Base-by-base conservation (phyloP, 2,888 invertebrate genomes). In the Patella ulyssiponensis region DNA sequence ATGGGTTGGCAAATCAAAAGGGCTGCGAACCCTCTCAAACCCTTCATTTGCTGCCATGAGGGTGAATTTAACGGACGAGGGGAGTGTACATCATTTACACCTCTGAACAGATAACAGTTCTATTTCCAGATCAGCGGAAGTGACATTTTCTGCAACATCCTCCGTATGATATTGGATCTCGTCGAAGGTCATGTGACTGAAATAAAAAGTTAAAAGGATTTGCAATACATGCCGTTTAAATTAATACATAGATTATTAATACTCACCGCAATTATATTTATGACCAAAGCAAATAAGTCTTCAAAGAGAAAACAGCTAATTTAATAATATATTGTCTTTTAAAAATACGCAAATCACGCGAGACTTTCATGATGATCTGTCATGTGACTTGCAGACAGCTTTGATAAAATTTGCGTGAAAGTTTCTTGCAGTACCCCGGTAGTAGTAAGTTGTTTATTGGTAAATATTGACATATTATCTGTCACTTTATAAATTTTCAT, bases 1-100 rank as follows among this genome's bases (percentile, higher is more conserved):
- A 91, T 96, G 97, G 23, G 96, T 95, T 72, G 86, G 86, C 75
- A 88, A 80, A 77, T 87, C 87, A 75, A 84, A 86, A n/a, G 79
- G 82, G 71, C 78, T 85, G 64, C 75, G 77, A 1, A 85, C 82
- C 12, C 56, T 74, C 9, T 51, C 54, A n/a, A 71, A 71, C 20
- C 56, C 74, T 33, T 71, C 77, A 33, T n/a, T 74, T 14, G 54
- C 20, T 74, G 76, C 76, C 78, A 79, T 79, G 51, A 27, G 5
- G 44, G 17, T 11, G 23, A 54, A 75, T 27, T 53, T 70, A 52
- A 23, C 23, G 20, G 23, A 23, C 23, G 20, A 64, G 64, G 64
- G 64, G 64, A 64, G 64, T 64, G 64, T 23, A 23, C 64, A 23
- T 23, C 20, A 23, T 64, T 64, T 23, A 64, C 20, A 64, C 20